Percentiles rank a stretch among this genome's conserved stretches.
Conservation (phyloP, 2,797 vertebrate genomes). For the Chanos chanos region DNA sequence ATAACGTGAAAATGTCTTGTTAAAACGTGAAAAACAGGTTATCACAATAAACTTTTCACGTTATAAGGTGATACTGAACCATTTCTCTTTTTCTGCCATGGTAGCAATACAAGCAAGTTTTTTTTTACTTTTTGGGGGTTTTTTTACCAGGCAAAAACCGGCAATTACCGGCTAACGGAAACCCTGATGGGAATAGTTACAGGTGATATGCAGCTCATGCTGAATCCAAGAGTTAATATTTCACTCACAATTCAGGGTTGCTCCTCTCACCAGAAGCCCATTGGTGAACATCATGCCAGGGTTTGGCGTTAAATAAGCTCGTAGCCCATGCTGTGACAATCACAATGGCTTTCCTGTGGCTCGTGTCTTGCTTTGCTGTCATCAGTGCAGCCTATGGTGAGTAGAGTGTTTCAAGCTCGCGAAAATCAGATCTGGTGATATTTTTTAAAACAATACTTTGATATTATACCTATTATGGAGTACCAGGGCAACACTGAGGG, state of each 20-base stretch:
- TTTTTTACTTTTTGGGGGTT: no score
- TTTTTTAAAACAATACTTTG: no score
- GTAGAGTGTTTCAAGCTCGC: not conserved
- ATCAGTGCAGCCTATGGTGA: conserved; percentile 64
- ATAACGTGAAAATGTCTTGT: no score
- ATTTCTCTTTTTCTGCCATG: no score
- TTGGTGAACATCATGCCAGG: conserved; percentile 33
- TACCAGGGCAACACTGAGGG: no score
- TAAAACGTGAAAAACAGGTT: no score
- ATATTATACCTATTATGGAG: no score
- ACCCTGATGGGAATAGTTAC: conserved; percentile 5
- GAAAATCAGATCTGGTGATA: not conserved
- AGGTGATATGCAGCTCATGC: conserved; percentile 36
- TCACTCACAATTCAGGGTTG: conserved; percentile 2
- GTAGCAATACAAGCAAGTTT: no score
- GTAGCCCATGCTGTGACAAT: not conserved
- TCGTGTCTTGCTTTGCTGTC: conserved; percentile 69
- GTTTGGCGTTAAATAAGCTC: conserved; percentile 44
- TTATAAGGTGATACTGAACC: no score
- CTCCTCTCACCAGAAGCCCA: conserved; percentile 17
- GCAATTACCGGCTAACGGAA: no score
- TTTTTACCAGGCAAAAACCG: no score
- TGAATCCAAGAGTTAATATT: conserved; percentile 6
- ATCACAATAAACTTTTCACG: no score
- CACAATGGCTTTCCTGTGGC: conserved; percentile 67